phyloP scores from a whole-genome alignment of 1,140 invertebrate genomes.

The Drosophila erecta region DNA sequence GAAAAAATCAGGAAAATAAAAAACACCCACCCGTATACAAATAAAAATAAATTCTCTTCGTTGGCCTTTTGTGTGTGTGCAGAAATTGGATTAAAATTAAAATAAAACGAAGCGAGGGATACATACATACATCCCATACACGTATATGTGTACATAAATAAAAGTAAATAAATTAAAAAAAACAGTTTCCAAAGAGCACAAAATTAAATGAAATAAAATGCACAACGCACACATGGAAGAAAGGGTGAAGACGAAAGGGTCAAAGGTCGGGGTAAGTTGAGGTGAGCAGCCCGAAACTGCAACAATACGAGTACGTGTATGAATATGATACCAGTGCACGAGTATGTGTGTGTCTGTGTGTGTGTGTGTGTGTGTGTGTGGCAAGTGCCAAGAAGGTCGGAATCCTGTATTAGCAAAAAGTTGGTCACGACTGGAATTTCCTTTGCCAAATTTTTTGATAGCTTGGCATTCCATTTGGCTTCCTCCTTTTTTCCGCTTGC shows the following conservation, averaged over 20 bases:
- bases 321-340: background rate
- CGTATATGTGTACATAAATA: slow-evolving; percentile 2
- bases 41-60: slow-evolving; percentile 53
- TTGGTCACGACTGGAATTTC: slow-evolving; percentile 26
- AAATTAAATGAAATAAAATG: slow-evolving; percentile 56
- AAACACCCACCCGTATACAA: slow-evolving; percentile 22
- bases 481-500: background rate
- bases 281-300: background rate
- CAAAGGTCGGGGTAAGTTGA: slow-evolving; percentile 1
- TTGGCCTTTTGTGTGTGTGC: slow-evolving; percentile 35
- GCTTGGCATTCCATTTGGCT: slow-evolving; percentile 3
- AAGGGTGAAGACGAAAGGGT: slow-evolving; percentile 7
- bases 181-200: slow-evolving; percentile 28
- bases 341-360: background rate
- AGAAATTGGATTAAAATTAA: slow-evolving; percentile 78
- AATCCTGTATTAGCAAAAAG: slow-evolving; percentile 21
- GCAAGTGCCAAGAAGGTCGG: slow-evolving; percentile 2
- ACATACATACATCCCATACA: slow-evolving; percentile 8
- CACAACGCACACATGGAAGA: slow-evolving; percentile 3
- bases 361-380: background rate
- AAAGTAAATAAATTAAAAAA: slow-evolving; percentile 35
- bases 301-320: slow-evolving; percentile 3
- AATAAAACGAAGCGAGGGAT: slow-evolving; percentile 48
- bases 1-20: slow-evolving; percentile 36
- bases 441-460: slow-evolving; percentile 30